phyloP scores from a whole-genome alignment of 2,797 vertebrate genomes.

The Falco berigora region DNA sequence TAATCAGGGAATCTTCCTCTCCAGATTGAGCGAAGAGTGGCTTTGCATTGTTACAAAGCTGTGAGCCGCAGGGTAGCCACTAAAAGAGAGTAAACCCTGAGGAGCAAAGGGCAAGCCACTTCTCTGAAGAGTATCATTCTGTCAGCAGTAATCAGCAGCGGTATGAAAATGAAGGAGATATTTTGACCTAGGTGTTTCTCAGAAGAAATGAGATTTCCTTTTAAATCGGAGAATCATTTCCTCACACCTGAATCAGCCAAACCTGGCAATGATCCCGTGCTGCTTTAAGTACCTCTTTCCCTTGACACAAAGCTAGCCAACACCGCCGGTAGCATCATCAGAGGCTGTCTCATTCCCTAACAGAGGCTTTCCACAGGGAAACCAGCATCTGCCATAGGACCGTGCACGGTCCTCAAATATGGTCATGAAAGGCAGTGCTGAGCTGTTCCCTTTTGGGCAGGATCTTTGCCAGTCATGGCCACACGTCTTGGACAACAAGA shows the following conservation, averaged over 20 bases:
- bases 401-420: not conserved
- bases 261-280: not conserved
- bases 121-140: not conserved
- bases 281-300: not conserved
- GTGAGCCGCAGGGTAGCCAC: not conserved
- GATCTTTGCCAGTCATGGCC: not conserved
- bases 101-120: not conserved
- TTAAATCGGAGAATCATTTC: not conserved
- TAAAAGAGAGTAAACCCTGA: not conserved
- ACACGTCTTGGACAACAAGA: not conserved
- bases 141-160: not conserved
- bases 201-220: not conserved
- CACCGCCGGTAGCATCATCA: not conserved
- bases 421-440: not conserved
- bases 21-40: not conserved
- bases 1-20: not conserved
- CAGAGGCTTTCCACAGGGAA: not conserved
- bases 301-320: not conserved
- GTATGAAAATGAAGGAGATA: not conserved
- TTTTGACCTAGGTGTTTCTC: not conserved
- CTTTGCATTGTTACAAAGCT: not conserved
- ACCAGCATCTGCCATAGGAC: not conserved
- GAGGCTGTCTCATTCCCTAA: not conserved
- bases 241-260: not conserved
- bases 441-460: not conserved